Conservation (phyloP, 92 coral and sea anemone genomes). For the Porites lobata region DNA sequence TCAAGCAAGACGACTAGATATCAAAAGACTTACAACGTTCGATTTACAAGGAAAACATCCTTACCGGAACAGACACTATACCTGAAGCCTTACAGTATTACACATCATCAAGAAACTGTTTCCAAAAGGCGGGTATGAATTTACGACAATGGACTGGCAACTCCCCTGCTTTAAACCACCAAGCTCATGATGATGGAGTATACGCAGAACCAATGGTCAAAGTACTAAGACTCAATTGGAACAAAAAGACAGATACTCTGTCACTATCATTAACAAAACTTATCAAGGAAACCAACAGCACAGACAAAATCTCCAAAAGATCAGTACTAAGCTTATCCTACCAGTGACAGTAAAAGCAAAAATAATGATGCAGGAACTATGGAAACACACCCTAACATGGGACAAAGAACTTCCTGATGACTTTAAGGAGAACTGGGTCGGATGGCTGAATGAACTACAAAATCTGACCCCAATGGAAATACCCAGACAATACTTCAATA, state of each 20-base stretch:
- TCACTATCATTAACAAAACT: constrained; percentile 35
- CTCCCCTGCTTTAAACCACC: constrained; percentile 40
- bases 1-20: constrained; percentile 24
- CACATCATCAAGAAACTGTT: constrained; percentile 12
- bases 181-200: too few species aligned
- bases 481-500: constrained; percentile 34
- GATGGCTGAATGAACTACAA: constrained; percentile 50
- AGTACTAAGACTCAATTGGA: constrained; percentile 51
- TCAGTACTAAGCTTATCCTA: constrained; percentile 37
- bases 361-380: constrained; percentile 46
- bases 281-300: constrained; percentile 33
- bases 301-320: constrained; percentile 55
- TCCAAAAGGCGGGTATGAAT: constrained; percentile 45
- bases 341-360: not conserved
- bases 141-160: constrained; percentile 66
- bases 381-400: constrained; percentile 45
- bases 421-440: constrained; percentile 47
- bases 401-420: constrained; percentile 46
- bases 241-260: constrained; percentile 26
- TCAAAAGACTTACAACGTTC: constrained; percentile 41
- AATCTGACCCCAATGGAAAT: constrained; percentile 18
- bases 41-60: constrained; percentile 35
- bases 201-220: constrained; percentile 35
- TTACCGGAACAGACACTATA: constrained; percentile 19
- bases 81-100: constrained; percentile 31